Percentiles rank a stretch among this genome's conserved stretches.
These are phyloP conservation scores for Polymixis flavicincta DNA, from an alignment of 2,888 invertebrate species.

Conservation along the genomic window DNA sequence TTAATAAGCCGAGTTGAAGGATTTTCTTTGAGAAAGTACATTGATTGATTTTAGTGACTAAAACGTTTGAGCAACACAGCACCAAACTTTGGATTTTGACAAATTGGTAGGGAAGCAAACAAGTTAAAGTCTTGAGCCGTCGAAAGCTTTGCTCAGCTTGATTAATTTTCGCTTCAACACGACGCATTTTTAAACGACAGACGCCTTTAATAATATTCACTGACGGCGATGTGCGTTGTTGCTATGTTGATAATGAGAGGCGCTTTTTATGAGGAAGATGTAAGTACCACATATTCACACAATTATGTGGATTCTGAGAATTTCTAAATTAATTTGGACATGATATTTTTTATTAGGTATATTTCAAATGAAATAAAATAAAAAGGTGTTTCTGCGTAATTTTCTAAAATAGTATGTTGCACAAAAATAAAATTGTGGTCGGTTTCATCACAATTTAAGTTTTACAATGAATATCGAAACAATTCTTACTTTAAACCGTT, in stretches of 20 bases:
- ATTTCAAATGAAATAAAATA: background rate
- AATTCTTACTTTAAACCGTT: background rate
- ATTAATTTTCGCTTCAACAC: constrained; percentile 62
- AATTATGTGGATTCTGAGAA: background rate
- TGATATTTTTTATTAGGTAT: too few species aligned
- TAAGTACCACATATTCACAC: too few species aligned
- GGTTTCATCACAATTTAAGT: background rate
- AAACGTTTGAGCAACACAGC: constrained; percentile 40
- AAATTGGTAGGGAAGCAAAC: constrained; percentile 66
- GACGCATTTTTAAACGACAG: constrained; percentile 47
- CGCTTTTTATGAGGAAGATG: constrained; percentile 21
- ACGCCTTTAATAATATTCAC: constrained; percentile 56
- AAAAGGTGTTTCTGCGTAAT: background rate
- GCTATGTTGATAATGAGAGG: constrained; percentile 56
- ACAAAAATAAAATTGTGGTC: background rate
- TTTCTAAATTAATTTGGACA: background rate
- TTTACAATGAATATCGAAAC: background rate
- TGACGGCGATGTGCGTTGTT: constrained; percentile 30
- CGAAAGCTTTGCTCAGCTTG: constrained; percentile 57
- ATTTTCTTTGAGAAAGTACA: background rate
- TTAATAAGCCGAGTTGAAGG: background rate
- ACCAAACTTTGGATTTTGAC: constrained; percentile 67
- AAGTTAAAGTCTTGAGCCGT: constrained; percentile 56
- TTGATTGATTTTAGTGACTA: too few species aligned
- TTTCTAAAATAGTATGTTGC: background rate